Percentiles rank a stretch among this genome's conserved stretches.
Conservation (phyloP, 2,113 vertebrate genomes). For the Zosterops lateralis region DNA sequence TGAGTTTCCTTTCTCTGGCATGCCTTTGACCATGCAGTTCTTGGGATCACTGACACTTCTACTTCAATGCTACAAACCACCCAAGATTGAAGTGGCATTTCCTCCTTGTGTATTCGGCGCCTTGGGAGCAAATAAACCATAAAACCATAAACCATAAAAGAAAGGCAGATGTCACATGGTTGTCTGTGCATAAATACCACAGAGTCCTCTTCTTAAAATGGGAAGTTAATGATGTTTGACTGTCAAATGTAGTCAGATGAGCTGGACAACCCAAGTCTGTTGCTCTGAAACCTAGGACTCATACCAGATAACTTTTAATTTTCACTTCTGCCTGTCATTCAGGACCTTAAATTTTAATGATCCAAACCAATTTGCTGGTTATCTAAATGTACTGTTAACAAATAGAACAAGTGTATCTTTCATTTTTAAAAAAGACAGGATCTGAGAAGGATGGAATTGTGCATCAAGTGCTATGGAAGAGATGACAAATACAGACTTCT, state of each 20-base stretch:
- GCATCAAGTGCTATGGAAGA: not conserved
- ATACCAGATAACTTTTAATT: constrained; percentile 9
- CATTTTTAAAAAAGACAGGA: not conserved
- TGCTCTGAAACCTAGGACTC: not conserved
- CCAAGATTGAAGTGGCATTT: not conserved
- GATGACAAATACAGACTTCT: not conserved
- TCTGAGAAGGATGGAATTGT: not conserved
- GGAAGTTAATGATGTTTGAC: not conserved
- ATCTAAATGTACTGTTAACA: not conserved
- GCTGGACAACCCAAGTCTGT: not conserved
- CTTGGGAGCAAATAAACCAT: not conserved
- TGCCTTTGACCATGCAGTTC: not conserved
- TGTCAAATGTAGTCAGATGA: not conserved
- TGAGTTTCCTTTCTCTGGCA: not conserved
- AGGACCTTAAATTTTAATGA: not conserved
- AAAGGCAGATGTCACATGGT: not conserved
- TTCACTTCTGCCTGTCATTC: constrained; percentile 1
- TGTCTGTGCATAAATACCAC: not conserved
- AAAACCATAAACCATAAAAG: not conserved
- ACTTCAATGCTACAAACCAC: not conserved
- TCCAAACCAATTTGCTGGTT: not conserved
- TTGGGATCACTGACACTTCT: not conserved
- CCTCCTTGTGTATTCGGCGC: fast-evolving
- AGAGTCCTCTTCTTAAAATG: not conserved
- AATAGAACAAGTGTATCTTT: not conserved